Base-by-base conservation (phyloP, 2,797 vertebrate genomes). In the Streptopelia turtur region DNA sequence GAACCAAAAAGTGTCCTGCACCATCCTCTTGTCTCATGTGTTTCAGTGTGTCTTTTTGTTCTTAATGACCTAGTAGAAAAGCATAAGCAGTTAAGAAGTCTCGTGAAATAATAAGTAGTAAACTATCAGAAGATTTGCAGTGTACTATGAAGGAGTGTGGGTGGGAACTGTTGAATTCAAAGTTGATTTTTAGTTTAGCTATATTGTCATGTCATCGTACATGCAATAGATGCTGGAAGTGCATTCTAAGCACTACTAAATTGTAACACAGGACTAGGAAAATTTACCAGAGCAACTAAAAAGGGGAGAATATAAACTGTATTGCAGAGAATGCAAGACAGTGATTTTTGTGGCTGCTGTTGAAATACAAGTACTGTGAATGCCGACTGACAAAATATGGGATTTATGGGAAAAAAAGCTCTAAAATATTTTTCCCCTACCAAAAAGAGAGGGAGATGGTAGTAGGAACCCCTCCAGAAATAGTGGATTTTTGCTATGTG, bases 331-430 rank as follows among this genome's bases (percentile, higher is more conserved):
- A 95, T 91, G 76, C 90, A 96, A 91, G 87, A 76, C 83, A 94
- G 61, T 74, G 57, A 22, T 27, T 83, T 88, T 90, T 94, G 77
- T 87, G 61, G 35, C 86, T 80, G 61, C 72, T 95, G 39, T 95
- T 98, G 97, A 98, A 98, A 97, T 97, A 83, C 57, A 98, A 95
- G 95, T 92, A 88, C 94, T 59, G 43, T 96, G 97, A 97, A 95
- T 97, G 96, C 96, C 97, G 96, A 97, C 96, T 95, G 93, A 95
- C 87, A 84, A 95, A 92, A 95, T 96, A 87, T 0, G 89, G 83
- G 83, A 97, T 97, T 98, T 98, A 96, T 97, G 85, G 90, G 93
- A 96, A 97, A 96, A 92, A 92, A 97, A 98, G 70, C 84, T 84
- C 83, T 96, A 94, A 97, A 97, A 95, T 97, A 95, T 84, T 95